phyloP scores from a whole-genome alignment of 2,888 invertebrate species.

The Prenolepis imparis region DNA sequence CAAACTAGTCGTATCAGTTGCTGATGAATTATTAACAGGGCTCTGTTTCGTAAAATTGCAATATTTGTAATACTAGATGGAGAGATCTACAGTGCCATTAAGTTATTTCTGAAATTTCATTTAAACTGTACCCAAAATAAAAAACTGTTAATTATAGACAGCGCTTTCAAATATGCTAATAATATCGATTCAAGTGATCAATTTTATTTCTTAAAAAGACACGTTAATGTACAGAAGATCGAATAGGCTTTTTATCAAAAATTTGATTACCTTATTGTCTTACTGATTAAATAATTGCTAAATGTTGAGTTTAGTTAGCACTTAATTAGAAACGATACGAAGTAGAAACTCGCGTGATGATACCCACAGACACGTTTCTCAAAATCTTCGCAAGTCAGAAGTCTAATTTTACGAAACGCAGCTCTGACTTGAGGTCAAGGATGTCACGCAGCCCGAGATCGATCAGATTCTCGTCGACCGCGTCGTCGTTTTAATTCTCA shows the following conservation, averaged over 20 bases:
- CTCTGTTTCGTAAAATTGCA: conserved; percentile 2
- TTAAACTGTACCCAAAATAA: neutral
- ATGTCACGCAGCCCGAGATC: neutral
- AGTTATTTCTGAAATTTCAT: neutral
- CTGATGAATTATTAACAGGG: neutral
- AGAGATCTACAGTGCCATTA: neutral
- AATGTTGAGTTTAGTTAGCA: neutral
- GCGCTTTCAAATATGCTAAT: neutral
- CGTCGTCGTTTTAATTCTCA: conserved; percentile 57
- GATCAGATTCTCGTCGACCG: conserved; percentile 1
- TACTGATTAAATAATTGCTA: neutral
- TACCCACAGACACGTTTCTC: neutral
- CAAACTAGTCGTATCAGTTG: neutral
- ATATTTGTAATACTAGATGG: neutral
- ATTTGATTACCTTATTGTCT: neutral
- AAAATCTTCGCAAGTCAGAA: neutral
- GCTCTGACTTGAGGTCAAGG: neutral
- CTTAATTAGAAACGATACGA: neutral
- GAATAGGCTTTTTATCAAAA: neutral
- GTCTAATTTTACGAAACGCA: conserved; percentile 9
- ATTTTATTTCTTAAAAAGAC: neutral
- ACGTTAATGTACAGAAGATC: neutral
- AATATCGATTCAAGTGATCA: neutral
- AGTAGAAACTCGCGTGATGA: neutral
- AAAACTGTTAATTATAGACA: neutral